Percentiles rank a stretch among this genome's conserved stretches.
These are phyloP conservation scores for Drosophila neutralis DNA, from an alignment of 2,888 invertebrate species.

Conservation along the genomic window DNA sequence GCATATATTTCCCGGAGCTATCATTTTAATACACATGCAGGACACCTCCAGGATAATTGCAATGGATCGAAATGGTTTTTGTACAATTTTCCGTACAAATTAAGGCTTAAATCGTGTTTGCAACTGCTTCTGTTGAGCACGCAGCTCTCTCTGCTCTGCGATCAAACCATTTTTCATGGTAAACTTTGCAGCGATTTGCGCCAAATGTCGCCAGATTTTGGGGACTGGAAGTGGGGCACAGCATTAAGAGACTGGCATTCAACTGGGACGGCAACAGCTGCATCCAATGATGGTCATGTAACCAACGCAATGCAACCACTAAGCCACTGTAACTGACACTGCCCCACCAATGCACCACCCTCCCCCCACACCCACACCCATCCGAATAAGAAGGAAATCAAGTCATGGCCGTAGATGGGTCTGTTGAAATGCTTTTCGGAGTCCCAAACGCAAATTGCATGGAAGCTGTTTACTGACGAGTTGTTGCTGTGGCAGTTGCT, in stretches of 20 bases:
- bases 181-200: slow-evolving; percentile 22
- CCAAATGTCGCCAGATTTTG: slow-evolving; percentile 10
- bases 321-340: slow-evolving; percentile 33
- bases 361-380: background rate
- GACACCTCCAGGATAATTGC: slow-evolving; percentile 11
- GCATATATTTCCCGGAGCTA: background rate
- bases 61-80: slow-evolving; percentile 13
- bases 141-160: background rate
- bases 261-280: slow-evolving; percentile 18
- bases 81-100: slow-evolving; percentile 21
- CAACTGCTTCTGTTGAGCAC: slow-evolving; percentile 1
- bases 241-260: slow-evolving; percentile 6
- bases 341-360: background rate
- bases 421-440: slow-evolving; percentile 35
- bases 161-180: slow-evolving; percentile 19
- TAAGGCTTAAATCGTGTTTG: slow-evolving; percentile 11
- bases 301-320: slow-evolving; percentile 33
- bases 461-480: slow-evolving; percentile 28
- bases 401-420: slow-evolving; percentile 14
- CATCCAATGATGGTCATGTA: slow-evolving; percentile 13
- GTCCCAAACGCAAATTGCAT: slow-evolving; percentile 44
- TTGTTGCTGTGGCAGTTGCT: slow-evolving; percentile 1
- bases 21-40: slow-evolving; percentile 9
- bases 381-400: slow-evolving; percentile 9
- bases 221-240: background rate